Percentiles rank a stretch among this genome's conserved stretches.
These are phyloP conservation scores for Napeogenes inachia DNA, from an alignment of 2,888 invertebrate genomes.

Conservation along the genomic window DNA sequence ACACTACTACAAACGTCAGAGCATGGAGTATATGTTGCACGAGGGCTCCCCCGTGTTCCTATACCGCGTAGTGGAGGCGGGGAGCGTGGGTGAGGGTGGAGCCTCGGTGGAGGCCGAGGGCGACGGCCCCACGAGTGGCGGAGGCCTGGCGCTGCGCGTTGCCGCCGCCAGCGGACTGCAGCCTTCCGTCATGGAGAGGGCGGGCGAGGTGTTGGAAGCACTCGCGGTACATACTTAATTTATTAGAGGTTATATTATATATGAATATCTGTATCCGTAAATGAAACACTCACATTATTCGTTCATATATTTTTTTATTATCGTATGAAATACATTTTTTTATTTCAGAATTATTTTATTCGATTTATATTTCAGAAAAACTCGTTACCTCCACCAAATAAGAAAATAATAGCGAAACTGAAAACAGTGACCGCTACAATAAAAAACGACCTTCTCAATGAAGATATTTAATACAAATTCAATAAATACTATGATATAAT, in stretches of 20 bases:
- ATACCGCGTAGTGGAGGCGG: slow-evolving; percentile 80
- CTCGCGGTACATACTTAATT: slow-evolving; percentile 42
- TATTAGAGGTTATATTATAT: background rate
- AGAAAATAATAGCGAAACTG: slow-evolving; percentile 54
- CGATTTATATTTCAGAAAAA: slow-evolving; percentile 49
- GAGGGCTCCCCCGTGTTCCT: slow-evolving; percentile 81
- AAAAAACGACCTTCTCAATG: slow-evolving; percentile 53
- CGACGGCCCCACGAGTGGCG: slow-evolving; percentile 48
- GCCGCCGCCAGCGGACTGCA: slow-evolving; percentile 79
- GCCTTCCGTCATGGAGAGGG: slow-evolving; percentile 69
- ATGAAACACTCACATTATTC: too few relatives aligned
- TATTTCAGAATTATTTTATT: background rate
- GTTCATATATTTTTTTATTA: slow-evolving; percentile 13
- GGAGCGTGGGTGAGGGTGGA: slow-evolving; percentile 75
- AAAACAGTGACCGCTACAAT: slow-evolving; percentile 48
- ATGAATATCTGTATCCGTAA: background rate
- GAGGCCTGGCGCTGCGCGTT: slow-evolving; percentile 82
- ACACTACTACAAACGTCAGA: slow-evolving; percentile 50
- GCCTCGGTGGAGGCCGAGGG: slow-evolving; percentile 54
- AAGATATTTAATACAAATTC: slow-evolving; percentile 63
- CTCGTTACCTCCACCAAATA: slow-evolving; percentile 49
- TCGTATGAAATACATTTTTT: too few relatives aligned
- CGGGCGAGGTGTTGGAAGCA: slow-evolving; percentile 59
- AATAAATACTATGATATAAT: slow-evolving; percentile 37
- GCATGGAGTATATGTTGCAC: slow-evolving; percentile 78